These are phyloP conservation scores for Dipodomys spectabilis DNA, from an alignment of 2,113 vertebrate genomes.

Conservation along the genomic window DNA sequence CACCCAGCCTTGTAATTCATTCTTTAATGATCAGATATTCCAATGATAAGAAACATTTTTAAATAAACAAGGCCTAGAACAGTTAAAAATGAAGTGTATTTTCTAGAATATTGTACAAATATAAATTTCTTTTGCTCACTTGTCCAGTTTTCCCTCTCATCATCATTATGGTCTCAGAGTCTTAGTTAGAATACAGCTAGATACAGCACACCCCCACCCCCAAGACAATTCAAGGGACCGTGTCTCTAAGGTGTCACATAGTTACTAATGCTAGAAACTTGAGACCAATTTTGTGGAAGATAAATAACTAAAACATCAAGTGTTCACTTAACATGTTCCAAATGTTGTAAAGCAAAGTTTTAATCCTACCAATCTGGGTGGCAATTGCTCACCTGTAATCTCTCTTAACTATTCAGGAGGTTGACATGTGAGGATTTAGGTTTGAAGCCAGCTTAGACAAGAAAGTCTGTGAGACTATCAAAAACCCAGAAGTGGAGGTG, in stretches of 20 bases:
- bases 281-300: not conserved
- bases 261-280: not conserved
- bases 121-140: not conserved
- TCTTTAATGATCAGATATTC: not conserved
- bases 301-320: too few relatives aligned
- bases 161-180: not conserved
- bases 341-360: too few relatives aligned
- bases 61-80: not conserved
- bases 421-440: too few relatives aligned
- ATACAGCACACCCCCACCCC: not conserved
- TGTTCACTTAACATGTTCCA: too few relatives aligned
- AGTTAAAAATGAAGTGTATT: not conserved
- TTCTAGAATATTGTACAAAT: not conserved
- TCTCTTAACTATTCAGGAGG: too few relatives aligned
- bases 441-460: too few relatives aligned
- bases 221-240: not conserved
- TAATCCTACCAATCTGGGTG: too few relatives aligned
- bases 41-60: constrained; percentile 23
- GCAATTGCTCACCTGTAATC: too few relatives aligned
- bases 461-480: too few relatives aligned
- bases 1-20: not conserved
- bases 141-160: not conserved
- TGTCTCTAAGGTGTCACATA: not conserved
- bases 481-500: too few relatives aligned
- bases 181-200: not conserved